Base-by-base conservation (phyloP, 2,113 vertebrate genomes). In the Antechinus flavipes region DNA sequence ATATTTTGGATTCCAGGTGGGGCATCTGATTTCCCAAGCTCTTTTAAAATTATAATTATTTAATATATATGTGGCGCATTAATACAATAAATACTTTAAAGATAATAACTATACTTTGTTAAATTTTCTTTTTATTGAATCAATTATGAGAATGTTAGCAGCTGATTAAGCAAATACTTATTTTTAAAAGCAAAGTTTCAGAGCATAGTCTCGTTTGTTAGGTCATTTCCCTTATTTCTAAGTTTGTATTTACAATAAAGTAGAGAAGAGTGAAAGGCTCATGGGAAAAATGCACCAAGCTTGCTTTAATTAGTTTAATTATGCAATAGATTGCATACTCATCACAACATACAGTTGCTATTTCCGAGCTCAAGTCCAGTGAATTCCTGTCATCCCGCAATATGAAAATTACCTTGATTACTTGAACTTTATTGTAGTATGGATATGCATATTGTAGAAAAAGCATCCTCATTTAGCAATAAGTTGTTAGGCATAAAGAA, bases 1-100 rank as follows among this genome's bases (percentile, higher is more conserved):
- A 49, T 49, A 49, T 49, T 49, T 97, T 94, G 91, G 68, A 95
- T 11, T 95, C 9, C 90, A 47, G 19, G 8, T 93, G 12, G 91
- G 16, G 25, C 24, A 95, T 94, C 14, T 46, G 25, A 94, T 91
- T 97, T 97, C 96, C 30, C 47, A 97, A 97, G 6, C 5, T 95
- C 0, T 95, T 91, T 93, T 97, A 93, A 95, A 97, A 92, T 97
- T 94, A 93, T 90, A 96, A 94, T 96, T 95, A 94, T 89, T 96
- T 76, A 89, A 93, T 90, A 2, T 94, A 95, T 95, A 96, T 98
- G 54, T 94, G 93, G 4, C 26, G 89, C 0, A 89, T 26, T 91
- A 91, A 30, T 92, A 53, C 95, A 93, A 52, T 55, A 95, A 95
- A 58, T 93, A 84, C 9, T 92, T 84, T 90, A 96, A 94, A 50